A percentile compares a stretch with the other conserved stretches of the same genome.
phyloP scores from a whole-genome alignment of 2,113 vertebrate species.

The Pholis gunnellus region DNA sequence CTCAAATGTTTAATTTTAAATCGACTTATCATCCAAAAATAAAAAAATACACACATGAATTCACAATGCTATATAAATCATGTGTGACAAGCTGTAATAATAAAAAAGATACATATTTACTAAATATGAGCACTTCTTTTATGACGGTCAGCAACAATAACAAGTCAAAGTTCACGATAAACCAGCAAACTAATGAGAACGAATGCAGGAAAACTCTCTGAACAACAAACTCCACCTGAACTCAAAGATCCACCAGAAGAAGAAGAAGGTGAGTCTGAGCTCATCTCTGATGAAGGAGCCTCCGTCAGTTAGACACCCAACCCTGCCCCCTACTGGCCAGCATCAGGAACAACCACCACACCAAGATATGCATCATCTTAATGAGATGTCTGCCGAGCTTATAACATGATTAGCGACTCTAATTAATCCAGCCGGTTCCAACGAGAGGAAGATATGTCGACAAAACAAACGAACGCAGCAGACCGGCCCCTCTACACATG shows the following conservation, averaged over 20 bases:
- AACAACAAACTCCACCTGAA: neutral
- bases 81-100: too few species aligned
- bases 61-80: neutral
- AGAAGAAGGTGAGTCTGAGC: neutral
- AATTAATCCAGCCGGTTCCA: neutral
- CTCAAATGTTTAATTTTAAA: neutral
- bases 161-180: neutral
- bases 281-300: neutral
- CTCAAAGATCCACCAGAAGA: neutral
- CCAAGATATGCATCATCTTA: neutral
- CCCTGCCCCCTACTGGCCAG: slow-evolving; percentile 58
- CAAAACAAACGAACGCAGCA: neutral
- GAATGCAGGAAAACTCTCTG: neutral
- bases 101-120: too few species aligned
- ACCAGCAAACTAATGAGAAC: neutral
- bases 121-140: neutral
- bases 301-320: neutral
- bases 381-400: neutral
- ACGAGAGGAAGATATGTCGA: neutral
- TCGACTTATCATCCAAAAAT: neutral
- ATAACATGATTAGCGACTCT: neutral
- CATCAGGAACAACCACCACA: neutral
- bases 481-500: neutral
- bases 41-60: neutral
- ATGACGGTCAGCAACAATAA: neutral